Conservation (phyloP, 2,113 vertebrate genomes). For the Pterophyllum scalare region DNA sequence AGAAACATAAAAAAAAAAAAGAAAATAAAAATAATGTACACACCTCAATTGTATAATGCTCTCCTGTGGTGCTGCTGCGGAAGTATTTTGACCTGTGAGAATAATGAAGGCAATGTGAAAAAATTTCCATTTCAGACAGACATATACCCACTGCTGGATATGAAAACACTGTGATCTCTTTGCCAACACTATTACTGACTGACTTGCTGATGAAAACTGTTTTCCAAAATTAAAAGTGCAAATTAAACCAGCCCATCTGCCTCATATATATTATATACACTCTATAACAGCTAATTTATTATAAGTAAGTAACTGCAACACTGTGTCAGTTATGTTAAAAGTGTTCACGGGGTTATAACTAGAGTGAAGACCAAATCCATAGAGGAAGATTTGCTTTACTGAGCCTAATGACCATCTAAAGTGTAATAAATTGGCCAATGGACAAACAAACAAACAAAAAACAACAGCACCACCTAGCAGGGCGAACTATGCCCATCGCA, state of each 20-base stretch:
- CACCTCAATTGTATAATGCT: slow-evolving; percentile 82
- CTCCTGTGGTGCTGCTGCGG: slow-evolving; percentile 77
- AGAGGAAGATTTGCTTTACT: background rate
- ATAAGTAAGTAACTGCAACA: too few species aligned
- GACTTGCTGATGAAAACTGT: background rate
- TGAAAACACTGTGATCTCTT: background rate
- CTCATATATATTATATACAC: background rate
- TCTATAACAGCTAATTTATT: too few species aligned
- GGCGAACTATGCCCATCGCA: too few species aligned
- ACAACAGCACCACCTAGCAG: too few species aligned
- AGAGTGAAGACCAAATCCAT: background rate
- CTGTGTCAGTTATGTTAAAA: too few species aligned
- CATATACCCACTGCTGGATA: too few species aligned
- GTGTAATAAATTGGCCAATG: background rate
- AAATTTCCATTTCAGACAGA: background rate
- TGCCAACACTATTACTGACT: background rate
- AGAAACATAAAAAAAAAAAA: background rate
- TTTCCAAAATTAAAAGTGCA: too few species aligned
- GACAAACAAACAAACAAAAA: too few species aligned
- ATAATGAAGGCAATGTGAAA: background rate
- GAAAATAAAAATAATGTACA: background rate
- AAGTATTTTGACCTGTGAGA: slow-evolving; percentile 82
- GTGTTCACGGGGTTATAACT: background rate
- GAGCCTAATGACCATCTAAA: background rate
- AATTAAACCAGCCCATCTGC: too few species aligned